Conservation (phyloP, 2,113 vertebrate species). For the Dunckerocampus dactyliophorus region DNA sequence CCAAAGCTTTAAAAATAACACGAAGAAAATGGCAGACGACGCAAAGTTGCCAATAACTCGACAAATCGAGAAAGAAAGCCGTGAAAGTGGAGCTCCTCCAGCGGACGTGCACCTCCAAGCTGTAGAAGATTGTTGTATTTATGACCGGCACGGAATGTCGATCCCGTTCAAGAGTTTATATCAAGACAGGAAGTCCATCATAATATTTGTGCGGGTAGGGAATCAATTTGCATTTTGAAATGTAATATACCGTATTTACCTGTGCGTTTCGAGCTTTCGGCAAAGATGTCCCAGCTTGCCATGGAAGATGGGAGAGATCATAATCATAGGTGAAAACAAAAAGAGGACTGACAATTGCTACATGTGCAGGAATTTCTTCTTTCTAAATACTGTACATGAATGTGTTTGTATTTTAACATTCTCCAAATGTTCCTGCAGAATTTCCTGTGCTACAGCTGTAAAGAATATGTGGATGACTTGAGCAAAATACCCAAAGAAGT, state of each 20-base stretch:
- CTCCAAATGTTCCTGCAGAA: slow-evolving; percentile 71
- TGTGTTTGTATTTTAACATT: not conserved
- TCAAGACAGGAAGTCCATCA: slow-evolving; percentile 74
- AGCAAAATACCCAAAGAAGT: slow-evolving; percentile 79
- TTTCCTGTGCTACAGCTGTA: slow-evolving; percentile 91
- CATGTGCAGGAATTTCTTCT: slow-evolving; percentile 10
- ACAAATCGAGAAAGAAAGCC: slow-evolving; percentile 64
- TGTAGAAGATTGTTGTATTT: slow-evolving; percentile 68
- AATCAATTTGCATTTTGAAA: slow-evolving; percentile 1
- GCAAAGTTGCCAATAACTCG: slow-evolving; percentile 64
- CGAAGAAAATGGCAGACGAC: slow-evolving; percentile 55
- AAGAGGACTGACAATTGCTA: not conserved
- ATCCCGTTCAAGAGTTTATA: slow-evolving; percentile 75
- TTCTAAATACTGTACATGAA: not conserved
- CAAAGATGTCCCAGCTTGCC: slow-evolving; percentile 22
- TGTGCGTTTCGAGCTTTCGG: not conserved
- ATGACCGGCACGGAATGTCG: slow-evolving; percentile 69
- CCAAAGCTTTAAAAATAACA: slow-evolving; percentile 58
- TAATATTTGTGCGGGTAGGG: slow-evolving; percentile 89
- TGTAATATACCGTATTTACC: not conserved
- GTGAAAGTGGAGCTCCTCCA: not conserved
- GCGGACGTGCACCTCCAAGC: slow-evolving; percentile 53
- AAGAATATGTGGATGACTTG: slow-evolving; percentile 92
- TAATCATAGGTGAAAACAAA: slow-evolving; percentile 26
- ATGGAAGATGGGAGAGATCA: slow-evolving; percentile 10